A percentile compares a stretch with the other conserved stretches of the same genome.
Conservation (phyloP, 2,888 invertebrate genomes). For the Conchocele bisecta region DNA sequence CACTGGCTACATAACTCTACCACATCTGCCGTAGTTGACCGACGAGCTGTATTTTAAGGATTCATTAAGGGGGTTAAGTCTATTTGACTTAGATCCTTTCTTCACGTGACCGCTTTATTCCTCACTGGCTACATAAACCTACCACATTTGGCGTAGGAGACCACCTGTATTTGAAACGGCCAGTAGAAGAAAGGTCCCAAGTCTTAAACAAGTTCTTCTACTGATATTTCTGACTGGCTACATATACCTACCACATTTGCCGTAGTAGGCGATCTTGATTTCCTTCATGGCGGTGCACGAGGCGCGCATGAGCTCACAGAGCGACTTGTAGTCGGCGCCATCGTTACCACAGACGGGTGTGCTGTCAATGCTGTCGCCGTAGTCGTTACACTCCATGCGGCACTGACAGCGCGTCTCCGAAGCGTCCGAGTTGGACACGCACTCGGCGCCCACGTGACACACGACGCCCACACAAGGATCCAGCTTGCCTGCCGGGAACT, state of each 20-base stretch:
- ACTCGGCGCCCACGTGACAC: constrained; percentile 89
- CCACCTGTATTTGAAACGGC: too few species aligned
- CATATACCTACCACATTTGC: constrained; percentile 83
- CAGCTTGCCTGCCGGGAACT: constrained; percentile 86
- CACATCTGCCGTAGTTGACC: too few species aligned
- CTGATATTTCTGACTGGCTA: too few species aligned
- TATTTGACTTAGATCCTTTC: too few species aligned
- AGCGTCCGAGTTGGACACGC: constrained; percentile 87
- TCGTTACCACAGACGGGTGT: constrained; percentile 90
- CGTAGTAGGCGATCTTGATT: constrained; percentile 83
- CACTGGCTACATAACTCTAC: too few species aligned
- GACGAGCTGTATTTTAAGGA: too few species aligned
- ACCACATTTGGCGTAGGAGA: too few species aligned
- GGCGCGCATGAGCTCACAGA: constrained; percentile 81
- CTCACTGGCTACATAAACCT: too few species aligned
- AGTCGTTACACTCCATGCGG: constrained; percentile 90
- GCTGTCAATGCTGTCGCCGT: constrained; percentile 92
- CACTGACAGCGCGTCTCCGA: constrained; percentile 90
- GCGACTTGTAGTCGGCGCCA: constrained; percentile 83
- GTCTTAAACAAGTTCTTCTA: too few species aligned
- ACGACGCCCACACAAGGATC: constrained; percentile 89
- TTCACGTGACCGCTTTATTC: too few species aligned
- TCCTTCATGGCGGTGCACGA: constrained; percentile 82
- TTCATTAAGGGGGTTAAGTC: too few species aligned
- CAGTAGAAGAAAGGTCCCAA: too few species aligned